Base-by-base conservation (phyloP, 2,888 invertebrate species). In the Aphodius sticticus region DNA sequence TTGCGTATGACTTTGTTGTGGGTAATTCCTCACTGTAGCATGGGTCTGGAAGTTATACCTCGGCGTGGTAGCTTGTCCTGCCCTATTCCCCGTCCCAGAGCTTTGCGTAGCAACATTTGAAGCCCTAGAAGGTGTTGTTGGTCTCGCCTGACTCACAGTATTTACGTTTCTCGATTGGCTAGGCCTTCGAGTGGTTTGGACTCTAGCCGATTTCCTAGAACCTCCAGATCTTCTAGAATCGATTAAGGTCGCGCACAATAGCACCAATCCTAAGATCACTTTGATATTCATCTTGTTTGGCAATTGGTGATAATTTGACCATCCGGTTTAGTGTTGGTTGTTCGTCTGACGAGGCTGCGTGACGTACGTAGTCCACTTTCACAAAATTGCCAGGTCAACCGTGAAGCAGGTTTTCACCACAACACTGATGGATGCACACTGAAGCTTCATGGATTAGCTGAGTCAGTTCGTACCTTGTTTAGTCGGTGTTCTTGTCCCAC, bases 11-110 rank as follows among this genome's bases (percentile, higher is more conserved):
- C 69, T 69, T 6, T 77, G 80, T 69, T 80, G 80, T 12, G 75
- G 75, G 16, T 78, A 78, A 69, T 77, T 77, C 36, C 78, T 78
- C 69, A 78, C 70, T 14, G 80, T 78, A 35, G 77, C 74, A 14
- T 80, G 80, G 6, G 80, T 78, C 71, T 78, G 80, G 1, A 80
- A 37, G 37, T 76, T 72, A 76, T 80, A 80, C 35, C 76, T 38
- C 5, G 78, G 80, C 0, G 80, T 80, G 2, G 80, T 80, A 7
- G 38, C 71, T 16, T 71, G 37, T 7, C 14, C 71, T 16, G 74
- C 74, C 5, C 15, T 15, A 74, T 74, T 74, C 35, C 74, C 74
- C 26, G 7, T 74, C 35, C 74, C 74, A 74, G 7, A 37, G 1
- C 53, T 5, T 36, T 74, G 74, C 16, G 74, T 74, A 36, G 74